Conservation (phyloP, 2,888 invertebrate species). For the Lydus trimaculatus region DNA sequence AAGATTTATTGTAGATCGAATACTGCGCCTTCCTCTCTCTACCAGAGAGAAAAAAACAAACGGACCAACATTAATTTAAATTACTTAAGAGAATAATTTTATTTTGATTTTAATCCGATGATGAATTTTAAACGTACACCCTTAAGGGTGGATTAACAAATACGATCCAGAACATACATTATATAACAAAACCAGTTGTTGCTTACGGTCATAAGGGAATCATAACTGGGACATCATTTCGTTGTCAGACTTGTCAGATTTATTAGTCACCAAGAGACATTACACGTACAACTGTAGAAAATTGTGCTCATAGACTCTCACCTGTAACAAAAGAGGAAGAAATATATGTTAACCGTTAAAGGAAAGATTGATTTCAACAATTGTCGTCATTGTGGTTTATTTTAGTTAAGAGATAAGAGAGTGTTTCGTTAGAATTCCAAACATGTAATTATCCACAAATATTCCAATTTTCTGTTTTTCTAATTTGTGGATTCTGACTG, state of each 20-base stretch:
- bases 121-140: neutral
- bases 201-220: conserved; percentile 31
- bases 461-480: neutral
- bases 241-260: conserved; percentile 34
- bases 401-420: neutral
- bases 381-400: neutral
- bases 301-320: conserved; percentile 28
- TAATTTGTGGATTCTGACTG: neutral
- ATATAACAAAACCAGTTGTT: conserved; percentile 29
- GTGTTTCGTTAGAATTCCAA: neutral
- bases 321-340: conserved; percentile 31
- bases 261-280: conserved; percentile 31
- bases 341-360: no score
- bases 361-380: conserved; percentile 17
- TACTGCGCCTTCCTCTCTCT: neutral
- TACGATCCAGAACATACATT: conserved; percentile 7
- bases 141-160: conserved; percentile 5
- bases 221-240: conserved; percentile 31
- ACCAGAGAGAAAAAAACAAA: no score
- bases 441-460: neutral
- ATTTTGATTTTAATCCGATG: neutral
- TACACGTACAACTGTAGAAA: conserved; percentile 30
- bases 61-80: neutral
- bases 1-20: neutral
- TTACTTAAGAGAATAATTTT: neutral